Evolutionary conservation across 2,797 vertebrate genomes (phyloP).

Genomic region (Setipinna tenuifilis): DNA sequence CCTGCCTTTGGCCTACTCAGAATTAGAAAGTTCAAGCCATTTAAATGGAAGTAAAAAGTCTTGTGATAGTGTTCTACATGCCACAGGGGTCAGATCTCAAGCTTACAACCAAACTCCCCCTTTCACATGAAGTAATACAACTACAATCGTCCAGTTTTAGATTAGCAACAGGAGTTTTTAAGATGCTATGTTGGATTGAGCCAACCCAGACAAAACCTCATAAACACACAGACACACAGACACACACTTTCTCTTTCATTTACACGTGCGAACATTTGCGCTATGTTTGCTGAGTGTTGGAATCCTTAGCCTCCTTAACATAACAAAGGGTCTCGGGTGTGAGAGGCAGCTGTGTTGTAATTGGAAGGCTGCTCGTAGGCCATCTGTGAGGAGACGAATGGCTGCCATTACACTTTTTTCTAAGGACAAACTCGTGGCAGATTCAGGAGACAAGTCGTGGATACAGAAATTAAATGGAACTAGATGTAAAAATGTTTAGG

Average conservation of each 20-base stretch:
- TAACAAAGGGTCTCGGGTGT: conserved; percentile 55
- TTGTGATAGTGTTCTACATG: not conserved
- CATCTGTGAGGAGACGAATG: conserved; percentile 49
- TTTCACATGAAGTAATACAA: not conserved
- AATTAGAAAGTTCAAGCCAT: not conserved
- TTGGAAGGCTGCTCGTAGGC: conserved; percentile 31
- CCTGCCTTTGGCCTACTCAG: not conserved
- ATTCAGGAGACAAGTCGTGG: not conserved
- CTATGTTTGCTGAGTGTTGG: conserved; percentile 48
- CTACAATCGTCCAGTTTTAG: not conserved
- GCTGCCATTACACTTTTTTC: not conserved
- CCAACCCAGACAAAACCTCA: not conserved
- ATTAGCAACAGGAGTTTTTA: not conserved
- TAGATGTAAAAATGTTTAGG: not conserved
- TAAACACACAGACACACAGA: not conserved
- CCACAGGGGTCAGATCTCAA: not conserved
- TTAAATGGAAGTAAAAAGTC: not conserved
- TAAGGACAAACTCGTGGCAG: not conserved
- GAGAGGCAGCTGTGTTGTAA: conserved; percentile 27
- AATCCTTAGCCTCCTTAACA: conserved; percentile 34
- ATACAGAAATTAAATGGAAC: not conserved
- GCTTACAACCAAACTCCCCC: not conserved
- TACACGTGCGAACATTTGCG: conserved; percentile 53
- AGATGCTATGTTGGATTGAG: not conserved
- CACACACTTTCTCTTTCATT: conserved; percentile 36